These are phyloP conservation scores for Masnerella sp. DNA, from an alignment of 2,888 invertebrate genomes.

Conservation along the genomic window DNA sequence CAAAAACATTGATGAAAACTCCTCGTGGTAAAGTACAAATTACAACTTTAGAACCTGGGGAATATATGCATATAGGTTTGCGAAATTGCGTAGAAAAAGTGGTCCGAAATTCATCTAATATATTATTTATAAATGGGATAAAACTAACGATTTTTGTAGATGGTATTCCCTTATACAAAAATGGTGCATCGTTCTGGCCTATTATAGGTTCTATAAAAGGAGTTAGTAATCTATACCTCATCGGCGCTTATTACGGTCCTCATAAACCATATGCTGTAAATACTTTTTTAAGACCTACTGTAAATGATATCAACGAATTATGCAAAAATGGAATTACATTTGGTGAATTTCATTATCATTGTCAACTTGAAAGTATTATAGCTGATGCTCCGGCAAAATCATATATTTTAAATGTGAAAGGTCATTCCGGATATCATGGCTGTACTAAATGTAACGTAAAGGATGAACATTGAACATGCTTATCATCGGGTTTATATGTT, in stretches of 20 bases:
- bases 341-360: conserved; percentile 28
- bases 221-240: conserved; percentile 46
- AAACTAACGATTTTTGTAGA: conserved; percentile 41
- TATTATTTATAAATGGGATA: conserved; percentile 7
- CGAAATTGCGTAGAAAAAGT: conserved; percentile 2
- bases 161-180: conserved; percentile 56
- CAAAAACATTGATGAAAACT: conserved; percentile 27
- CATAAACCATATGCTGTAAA: conserved; percentile 33
- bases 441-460: conserved; percentile 61
- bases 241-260: conserved; percentile 59
- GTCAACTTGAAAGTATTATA: conserved; percentile 7
- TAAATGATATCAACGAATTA: conserved; percentile 34
- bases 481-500: conserved; percentile 52
- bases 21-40: conserved; percentile 25
- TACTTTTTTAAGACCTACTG: conserved; percentile 9
- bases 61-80: conserved; percentile 41
- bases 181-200: conserved; percentile 60
- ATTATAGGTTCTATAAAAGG: conserved; percentile 54
- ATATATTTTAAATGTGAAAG: conserved; percentile 28
- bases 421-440: conserved; percentile 44
- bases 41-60: conserved; percentile 15
- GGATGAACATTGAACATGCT: conserved; percentile 45
- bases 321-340: conserved; percentile 46
- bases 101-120: background rate
- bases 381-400: conserved; percentile 38